Evolutionary conservation across 2,113 vertebrate species (phyloP), one percentile per base, ranked within the genome.

Genomic region (Oreotragus oreotragus): DNA sequence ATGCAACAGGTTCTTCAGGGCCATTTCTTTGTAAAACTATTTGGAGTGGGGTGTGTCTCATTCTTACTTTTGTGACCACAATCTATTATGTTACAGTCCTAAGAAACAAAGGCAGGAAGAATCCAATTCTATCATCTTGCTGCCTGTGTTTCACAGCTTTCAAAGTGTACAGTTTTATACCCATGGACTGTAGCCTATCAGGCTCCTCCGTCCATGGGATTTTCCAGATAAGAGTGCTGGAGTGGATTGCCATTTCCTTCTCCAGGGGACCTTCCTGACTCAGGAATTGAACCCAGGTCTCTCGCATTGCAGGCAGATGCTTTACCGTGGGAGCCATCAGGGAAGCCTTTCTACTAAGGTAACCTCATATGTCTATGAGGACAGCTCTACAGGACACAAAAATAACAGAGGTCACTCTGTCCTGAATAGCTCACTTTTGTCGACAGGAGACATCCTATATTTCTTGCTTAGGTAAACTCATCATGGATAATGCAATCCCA

Each of bases 11-110:
- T 45, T 88, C 77, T 79, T 84, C 16, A 14, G 51, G 49, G 33
- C 12, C 14, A 73, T 92, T 95, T 93, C n/a, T 60, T 81, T 66
- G 43, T 51, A 86, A 92, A 95, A 76, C 33, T 92, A 12, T 87
- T 91, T 88, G 39, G 25, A 94, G 28, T 81, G 6, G 6, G 6
- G 4, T 55, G 23, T 77, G 15, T 86, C 62, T 90, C 45, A 58
- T 49, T 13, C 25, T 85, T 88, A 23, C 16, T 53, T 17, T 87
- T 79, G 94, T 70, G 30, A 83, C 39, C 47, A 7, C 2, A 36
- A 10, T 88, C 28, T 77, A 47, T 57, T 91, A 53, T 85, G 17
- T 36, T 83, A 76, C 25, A 28, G 47, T 15, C 51, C 47, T 76
- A 64, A 58, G 76, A 83, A 89, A 92, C 49, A 90, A 87, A 81